These are phyloP conservation scores for Amphiprion ocellaris DNA, from an alignment of 2,113 vertebrate species.

Conservation along the genomic window DNA sequence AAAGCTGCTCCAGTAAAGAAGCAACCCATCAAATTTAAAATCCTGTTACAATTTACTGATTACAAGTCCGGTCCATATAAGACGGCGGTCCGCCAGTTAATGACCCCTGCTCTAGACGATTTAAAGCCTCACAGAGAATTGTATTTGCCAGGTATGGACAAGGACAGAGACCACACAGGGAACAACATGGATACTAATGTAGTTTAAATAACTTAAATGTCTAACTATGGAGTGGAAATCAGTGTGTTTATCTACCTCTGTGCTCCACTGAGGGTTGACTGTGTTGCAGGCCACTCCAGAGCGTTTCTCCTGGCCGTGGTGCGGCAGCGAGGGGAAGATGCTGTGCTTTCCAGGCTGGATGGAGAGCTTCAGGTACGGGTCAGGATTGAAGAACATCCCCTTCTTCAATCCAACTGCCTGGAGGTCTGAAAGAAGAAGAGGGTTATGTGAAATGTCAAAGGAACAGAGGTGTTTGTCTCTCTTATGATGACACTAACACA, in stretches of 20 bases:
- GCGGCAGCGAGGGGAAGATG: conserved; percentile 95
- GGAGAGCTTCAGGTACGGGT: conserved; percentile 98
- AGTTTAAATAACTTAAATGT: neutral
- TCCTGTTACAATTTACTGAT: too few species aligned
- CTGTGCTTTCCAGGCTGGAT: conserved; percentile 98
- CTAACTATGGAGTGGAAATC: conserved; percentile 4
- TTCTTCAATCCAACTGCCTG: conserved; percentile 97
- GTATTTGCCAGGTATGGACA: neutral
- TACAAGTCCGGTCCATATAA: too few species aligned
- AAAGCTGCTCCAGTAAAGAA: too few species aligned
- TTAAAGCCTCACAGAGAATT: neutral
- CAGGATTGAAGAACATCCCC: conserved; percentile 99
- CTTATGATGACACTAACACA: too few species aligned
- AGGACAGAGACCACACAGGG: neutral
- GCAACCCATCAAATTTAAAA: too few species aligned
- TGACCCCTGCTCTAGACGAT: too few species aligned
- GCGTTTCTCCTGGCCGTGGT: conserved; percentile 97
- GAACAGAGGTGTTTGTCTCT: too few species aligned
- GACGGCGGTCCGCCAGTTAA: too few species aligned
- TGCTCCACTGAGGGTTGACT: conserved; percentile 94
- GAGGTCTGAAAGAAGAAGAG: conserved; percentile 83
- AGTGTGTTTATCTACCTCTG: conserved; percentile 86
- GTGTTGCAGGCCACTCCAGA: conserved; percentile 95
- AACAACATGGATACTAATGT: neutral
- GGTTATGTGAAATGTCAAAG: too few species aligned